phyloP scores from a whole-genome alignment of 1,140 invertebrate genomes.

The Lepidotrigona ventralis region DNA sequence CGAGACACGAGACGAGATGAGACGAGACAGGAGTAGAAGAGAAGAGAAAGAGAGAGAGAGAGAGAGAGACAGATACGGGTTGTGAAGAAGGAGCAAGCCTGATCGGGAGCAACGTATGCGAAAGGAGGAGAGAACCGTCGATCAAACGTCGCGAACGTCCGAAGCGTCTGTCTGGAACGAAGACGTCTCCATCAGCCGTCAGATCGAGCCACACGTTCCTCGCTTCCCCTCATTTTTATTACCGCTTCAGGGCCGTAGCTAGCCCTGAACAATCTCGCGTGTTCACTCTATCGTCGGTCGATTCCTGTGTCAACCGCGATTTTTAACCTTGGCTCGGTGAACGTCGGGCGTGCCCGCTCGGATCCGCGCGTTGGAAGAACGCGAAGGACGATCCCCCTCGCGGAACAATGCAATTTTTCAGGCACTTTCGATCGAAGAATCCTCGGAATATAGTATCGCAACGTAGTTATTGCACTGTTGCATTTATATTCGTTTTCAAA shows the following conservation, averaged over 20 bases:
- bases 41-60: neutral
- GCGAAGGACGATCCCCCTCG: no score
- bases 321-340: neutral
- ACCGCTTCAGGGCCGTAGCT: constrained; percentile 59
- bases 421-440: no score
- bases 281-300: no score
- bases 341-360: no score
- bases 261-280: constrained; percentile 5
- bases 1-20: neutral
- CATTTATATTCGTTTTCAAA: no score
- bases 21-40: neutral
- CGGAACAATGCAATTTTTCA: no score
- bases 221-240: constrained; percentile 68
- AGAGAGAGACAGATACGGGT: neutral
- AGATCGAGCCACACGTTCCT: constrained; percentile 63
- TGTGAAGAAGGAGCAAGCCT: constrained; percentile 37
- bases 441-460: no score
- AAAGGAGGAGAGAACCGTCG: constrained; percentile 69
- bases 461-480: no score
- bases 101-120: constrained; percentile 58
- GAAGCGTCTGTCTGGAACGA: constrained; percentile 72
- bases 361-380: no score
- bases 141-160: constrained; percentile 74
- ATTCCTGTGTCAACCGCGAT: neutral
- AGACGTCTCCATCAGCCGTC: constrained; percentile 76